These are phyloP conservation scores for Catamblyrhynchus diadema DNA, from an alignment of 2,797 vertebrate genomes.

Conservation along the genomic window DNA sequence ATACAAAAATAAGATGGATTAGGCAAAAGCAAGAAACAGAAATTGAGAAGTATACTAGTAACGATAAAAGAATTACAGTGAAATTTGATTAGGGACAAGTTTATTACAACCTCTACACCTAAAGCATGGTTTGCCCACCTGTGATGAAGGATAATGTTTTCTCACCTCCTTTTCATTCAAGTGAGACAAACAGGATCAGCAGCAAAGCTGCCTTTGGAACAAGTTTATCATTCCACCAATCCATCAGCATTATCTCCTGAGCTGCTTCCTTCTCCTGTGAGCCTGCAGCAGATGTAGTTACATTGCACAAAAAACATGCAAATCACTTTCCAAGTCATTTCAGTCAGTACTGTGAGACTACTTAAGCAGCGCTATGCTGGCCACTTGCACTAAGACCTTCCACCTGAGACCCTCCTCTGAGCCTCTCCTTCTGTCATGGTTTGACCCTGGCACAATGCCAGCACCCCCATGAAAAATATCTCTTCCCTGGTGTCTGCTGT, in stretches of 20 bases:
- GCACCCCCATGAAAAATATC: no score
- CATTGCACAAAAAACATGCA: not conserved
- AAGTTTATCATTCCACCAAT: conserved; percentile 50
- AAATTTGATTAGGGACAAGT: not conserved
- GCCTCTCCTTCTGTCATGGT: not conserved
- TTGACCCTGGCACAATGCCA: no score
- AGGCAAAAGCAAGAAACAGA: not conserved
- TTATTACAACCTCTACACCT: not conserved
- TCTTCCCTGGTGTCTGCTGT: no score
- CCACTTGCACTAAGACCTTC: not conserved
- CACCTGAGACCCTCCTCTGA: not conserved
- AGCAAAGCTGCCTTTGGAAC: conserved; percentile 17
- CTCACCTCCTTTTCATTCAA: not conserved
- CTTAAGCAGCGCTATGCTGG: not conserved
- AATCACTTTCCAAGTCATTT: not conserved
- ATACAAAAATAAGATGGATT: not conserved
- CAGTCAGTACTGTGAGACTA: not conserved
- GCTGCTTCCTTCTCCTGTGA: not conserved
- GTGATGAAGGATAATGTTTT: conserved; percentile 7
- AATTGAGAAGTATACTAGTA: not conserved
- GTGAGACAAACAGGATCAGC: conserved; percentile 29
- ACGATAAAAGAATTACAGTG: not conserved
- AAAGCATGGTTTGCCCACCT: not conserved
- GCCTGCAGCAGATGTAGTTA: not conserved
- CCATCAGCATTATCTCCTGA: not conserved